Conservation (phyloP, 2,797 vertebrate genomes). For the Xiphophorus birchmanni region DNA sequence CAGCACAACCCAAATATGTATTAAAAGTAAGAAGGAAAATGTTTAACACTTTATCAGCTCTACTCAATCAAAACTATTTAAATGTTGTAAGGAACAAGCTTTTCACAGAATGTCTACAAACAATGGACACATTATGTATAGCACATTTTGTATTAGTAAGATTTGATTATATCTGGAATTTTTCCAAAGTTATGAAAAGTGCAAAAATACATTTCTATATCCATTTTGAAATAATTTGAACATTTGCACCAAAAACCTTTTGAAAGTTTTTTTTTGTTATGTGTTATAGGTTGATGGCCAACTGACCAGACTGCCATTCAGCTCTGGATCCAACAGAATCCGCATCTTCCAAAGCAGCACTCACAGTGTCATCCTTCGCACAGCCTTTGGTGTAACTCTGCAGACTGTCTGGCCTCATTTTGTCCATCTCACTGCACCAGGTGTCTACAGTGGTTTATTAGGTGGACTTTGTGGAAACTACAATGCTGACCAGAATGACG, state of each 20-base stretch:
- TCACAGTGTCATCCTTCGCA: conserved; percentile 62
- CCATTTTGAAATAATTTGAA: background rate
- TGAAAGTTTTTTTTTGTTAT: background rate
- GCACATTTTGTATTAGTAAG: background rate
- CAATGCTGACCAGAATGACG: conserved; percentile 58
- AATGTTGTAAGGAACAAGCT: background rate
- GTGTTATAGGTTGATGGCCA: conserved; percentile 67
- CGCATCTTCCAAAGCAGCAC: conserved; percentile 65
- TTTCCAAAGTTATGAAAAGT: too few relatives aligned
- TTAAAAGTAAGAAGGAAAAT: background rate
- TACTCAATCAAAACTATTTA: too few relatives aligned
- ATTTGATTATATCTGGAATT: too few relatives aligned
- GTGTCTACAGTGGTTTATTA: conserved; percentile 59
- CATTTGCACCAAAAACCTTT: background rate
- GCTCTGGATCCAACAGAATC: conserved; percentile 25
- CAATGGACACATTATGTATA: background rate
- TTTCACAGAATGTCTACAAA: background rate
- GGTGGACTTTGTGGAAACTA: conserved; percentile 76
- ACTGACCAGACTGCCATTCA: conserved; percentile 60
- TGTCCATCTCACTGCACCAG: conserved; percentile 64
- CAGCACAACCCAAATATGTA: background rate
- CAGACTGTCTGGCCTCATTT: conserved; percentile 69
- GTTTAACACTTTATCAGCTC: too few relatives aligned
- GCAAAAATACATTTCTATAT: background rate
- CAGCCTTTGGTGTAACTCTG: conserved; percentile 69